A percentile compares a stretch with the other conserved stretches of the same genome.
phyloP scores from a whole-genome alignment of 2,797 vertebrate species.

The Ciconia nigra region DNA sequence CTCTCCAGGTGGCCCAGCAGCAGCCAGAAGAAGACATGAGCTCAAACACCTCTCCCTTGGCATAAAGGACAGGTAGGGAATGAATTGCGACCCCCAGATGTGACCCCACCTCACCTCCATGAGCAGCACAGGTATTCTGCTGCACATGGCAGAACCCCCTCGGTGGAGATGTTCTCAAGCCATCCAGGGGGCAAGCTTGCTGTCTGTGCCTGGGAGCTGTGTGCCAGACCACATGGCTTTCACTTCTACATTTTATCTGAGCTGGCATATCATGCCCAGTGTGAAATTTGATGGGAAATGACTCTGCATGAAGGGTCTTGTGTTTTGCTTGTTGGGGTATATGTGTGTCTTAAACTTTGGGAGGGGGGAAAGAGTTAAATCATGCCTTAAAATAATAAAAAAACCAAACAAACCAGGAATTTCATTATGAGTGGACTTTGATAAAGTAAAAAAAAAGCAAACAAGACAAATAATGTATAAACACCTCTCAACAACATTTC shows the following conservation, averaged over 20 bases:
- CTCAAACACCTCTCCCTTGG: not conserved
- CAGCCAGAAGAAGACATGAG: not conserved
- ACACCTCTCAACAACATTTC: not conserved
- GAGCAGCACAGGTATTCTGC: not conserved
- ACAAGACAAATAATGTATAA: not conserved
- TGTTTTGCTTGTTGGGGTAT: not conserved
- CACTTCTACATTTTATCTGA: not conserved
- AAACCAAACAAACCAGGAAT: not conserved
- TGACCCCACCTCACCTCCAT: not conserved
- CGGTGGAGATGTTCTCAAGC: not conserved
- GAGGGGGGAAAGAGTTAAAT: not conserved
- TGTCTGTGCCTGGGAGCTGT: not conserved
- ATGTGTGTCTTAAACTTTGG: not conserved
- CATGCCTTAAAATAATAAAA: not conserved
- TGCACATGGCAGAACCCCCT: accelerated
- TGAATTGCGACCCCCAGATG: not conserved
- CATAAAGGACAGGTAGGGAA: not conserved
- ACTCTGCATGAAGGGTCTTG: not conserved
- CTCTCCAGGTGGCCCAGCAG: not conserved
- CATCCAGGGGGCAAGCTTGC: not conserved
- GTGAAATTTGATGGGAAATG: not conserved
- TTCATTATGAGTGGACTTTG: not conserved
- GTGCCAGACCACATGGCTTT: not conserved
- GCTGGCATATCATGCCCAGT: not conserved
- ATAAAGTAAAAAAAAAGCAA: not conserved